A percentile compares a stretch with the other conserved stretches of the same genome.
These are phyloP conservation scores for Ashinkailepas kermadecensis DNA, from an alignment of 2,888 invertebrate genomes.

Conservation along the genomic window DNA sequence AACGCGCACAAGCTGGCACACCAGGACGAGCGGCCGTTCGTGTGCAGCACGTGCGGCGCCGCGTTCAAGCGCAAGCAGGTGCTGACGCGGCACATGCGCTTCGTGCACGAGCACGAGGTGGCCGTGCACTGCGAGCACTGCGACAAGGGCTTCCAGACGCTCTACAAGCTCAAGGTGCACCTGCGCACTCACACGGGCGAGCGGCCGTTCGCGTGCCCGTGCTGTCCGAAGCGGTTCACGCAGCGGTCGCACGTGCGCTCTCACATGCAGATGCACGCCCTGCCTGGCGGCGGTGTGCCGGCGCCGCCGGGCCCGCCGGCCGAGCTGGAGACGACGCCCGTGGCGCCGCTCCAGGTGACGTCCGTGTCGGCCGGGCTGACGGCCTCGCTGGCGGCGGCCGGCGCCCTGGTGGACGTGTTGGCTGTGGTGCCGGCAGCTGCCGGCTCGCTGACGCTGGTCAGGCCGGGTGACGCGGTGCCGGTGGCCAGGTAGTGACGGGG, in stretches of 20 bases:
- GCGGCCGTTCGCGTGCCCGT: neutral
- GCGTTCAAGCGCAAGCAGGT: neutral
- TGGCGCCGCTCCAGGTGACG: too few species aligned
- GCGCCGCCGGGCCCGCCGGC: neutral
- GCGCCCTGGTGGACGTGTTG: too few species aligned
- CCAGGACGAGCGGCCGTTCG: constrained; percentile 2
- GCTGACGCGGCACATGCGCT: neutral
- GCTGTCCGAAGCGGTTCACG: neutral
- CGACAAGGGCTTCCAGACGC: constrained; percentile 16
- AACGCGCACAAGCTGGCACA: constrained; percentile 2
- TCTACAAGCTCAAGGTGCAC: neutral
- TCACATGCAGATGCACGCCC: constrained; percentile 1
- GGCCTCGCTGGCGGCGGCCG: too few species aligned
- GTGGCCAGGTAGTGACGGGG: too few species aligned
- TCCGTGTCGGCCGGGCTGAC: too few species aligned
- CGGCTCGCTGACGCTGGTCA: too few species aligned
- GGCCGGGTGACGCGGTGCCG: too few species aligned
- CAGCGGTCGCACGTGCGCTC: constrained; percentile 10
- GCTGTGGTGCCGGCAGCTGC: too few species aligned
- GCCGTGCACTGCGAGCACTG: neutral
- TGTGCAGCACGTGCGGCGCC: neutral
- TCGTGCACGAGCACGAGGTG: constrained; percentile 1
- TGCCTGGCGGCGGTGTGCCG: neutral
- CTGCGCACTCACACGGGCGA: neutral
- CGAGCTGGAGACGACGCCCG: neutral